phyloP scores from a whole-genome alignment of 2,113 vertebrate genomes.

The Microcebus ravelobensis region DNA sequence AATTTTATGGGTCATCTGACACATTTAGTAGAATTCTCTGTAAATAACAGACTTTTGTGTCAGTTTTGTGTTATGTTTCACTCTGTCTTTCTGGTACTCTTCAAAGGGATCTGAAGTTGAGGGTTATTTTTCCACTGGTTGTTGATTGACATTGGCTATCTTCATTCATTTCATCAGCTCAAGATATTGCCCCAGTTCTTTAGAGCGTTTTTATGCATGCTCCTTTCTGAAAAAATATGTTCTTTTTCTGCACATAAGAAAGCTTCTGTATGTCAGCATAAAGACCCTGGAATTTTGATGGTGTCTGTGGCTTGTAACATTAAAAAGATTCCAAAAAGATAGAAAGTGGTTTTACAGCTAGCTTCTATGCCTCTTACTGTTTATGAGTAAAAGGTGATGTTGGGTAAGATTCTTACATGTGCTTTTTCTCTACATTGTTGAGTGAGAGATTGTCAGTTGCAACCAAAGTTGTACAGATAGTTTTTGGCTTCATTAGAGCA shows the following conservation, averaged over 20 bases:
- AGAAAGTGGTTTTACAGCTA: neutral
- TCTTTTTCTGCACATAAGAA: neutral
- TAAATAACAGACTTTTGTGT: conserved; percentile 20
- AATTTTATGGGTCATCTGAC: conserved; percentile 17
- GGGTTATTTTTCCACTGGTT: neutral
- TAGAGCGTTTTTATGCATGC: neutral
- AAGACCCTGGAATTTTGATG: neutral
- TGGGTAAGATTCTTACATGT: neutral
- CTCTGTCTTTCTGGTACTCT: conserved; percentile 6
- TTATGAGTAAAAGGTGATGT: neutral
- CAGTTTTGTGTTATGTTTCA: neutral
- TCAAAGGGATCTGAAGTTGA: conserved; percentile 10
- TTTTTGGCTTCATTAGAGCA: neutral
- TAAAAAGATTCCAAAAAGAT: neutral
- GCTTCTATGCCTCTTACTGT: neutral
- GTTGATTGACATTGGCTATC: neutral
- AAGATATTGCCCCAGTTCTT: neutral
- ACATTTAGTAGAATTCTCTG: neutral
- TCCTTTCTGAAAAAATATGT: neutral
- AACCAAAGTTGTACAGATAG: neutral
- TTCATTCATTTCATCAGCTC: neutral
- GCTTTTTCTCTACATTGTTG: neutral
- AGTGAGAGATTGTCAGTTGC: neutral
- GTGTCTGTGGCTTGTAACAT: neutral
- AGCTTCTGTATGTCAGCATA: neutral